Evolutionary conservation across 2,113 vertebrate genomes (phyloP), one percentile per base, ranked within the genome.

Genomic region (Pteruthius melanotis): DNA sequence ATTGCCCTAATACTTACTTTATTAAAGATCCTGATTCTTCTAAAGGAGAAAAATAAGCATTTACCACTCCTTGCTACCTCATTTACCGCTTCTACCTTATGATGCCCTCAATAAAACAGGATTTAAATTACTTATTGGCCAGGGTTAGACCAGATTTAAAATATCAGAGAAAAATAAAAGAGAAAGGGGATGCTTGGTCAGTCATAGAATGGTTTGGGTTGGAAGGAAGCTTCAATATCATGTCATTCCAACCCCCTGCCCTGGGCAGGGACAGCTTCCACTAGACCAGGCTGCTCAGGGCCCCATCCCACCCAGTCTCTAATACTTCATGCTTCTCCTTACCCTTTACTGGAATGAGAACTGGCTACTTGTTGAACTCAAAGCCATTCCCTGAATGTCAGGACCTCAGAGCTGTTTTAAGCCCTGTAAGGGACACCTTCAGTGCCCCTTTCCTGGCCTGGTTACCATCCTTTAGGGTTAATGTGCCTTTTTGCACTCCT

Each of bases 21-120:
- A 92, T 87, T 91, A 81, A 84, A 94, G 87, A 83, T 87, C 33
- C 13, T 23, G 57, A 54, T 93, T 91, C 68, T 94, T 90, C 90
- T 90, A 49, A 64, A 83, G 45, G 71, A 89, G 80, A 91, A 87
- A 54, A 93, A 66, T 5, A 22, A 88, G 65, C 64, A 71, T 82
- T 96, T 95, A 50, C 72, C 39, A 30, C 47, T 56, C 8, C 7
- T 77, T 89, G 97, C 84, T 89, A 45, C 56, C 49, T 92, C 72
- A 45, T 86, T 95, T 94, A 70, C 70, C 52, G 94, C 39, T 84
- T 79, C 37, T 57, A 57, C 22, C 39, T 87, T 47, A 82, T 1
- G 42, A 54, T 65, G 54, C 35, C 59, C 66, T 87, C 52, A 75
- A 78, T 66, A 90, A 52, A 35, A 89, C 42, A 79, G 45, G 42